These are phyloP conservation scores for Varanus komodoensis DNA, from an alignment of 2,113 vertebrate genomes.

Conservation along the genomic window DNA sequence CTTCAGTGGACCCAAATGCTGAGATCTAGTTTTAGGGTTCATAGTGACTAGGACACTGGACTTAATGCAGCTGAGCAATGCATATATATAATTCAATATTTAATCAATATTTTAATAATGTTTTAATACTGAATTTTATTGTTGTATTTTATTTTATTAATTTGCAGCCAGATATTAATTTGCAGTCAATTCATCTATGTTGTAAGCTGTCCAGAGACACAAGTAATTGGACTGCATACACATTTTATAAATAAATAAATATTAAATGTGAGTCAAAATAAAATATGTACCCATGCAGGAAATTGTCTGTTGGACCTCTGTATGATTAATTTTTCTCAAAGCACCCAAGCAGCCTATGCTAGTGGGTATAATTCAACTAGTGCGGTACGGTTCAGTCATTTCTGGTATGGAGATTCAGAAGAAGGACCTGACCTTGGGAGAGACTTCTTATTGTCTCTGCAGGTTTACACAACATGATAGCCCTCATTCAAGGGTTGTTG, in stretches of 20 bases:
- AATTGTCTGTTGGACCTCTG: not conserved
- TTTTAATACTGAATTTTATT: too few species aligned
- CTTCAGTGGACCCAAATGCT: not conserved
- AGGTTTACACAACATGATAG: too few species aligned
- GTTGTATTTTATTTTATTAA: too few species aligned
- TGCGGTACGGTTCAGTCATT: not conserved
- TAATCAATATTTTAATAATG: too few species aligned
- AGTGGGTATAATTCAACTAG: not conserved
- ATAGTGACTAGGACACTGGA: not conserved
- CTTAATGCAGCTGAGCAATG: too few species aligned
- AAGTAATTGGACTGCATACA: too few species aligned
- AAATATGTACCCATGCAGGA: not conserved
- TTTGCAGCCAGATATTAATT: too few species aligned
- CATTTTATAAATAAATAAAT: too few species aligned
- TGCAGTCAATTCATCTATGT: too few species aligned
- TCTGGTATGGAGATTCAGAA: not conserved
- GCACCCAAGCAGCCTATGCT: not conserved
- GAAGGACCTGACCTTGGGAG: not conserved
- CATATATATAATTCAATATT: too few species aligned
- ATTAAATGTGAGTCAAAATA: not conserved
- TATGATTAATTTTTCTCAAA: not conserved
- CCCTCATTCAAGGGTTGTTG: too few species aligned
- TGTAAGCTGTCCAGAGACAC: too few species aligned
- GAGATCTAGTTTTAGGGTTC: not conserved
- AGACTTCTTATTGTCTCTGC: not conserved